Conservation (phyloP, 2,888 invertebrate genomes). For the Erynnis tages region DNA sequence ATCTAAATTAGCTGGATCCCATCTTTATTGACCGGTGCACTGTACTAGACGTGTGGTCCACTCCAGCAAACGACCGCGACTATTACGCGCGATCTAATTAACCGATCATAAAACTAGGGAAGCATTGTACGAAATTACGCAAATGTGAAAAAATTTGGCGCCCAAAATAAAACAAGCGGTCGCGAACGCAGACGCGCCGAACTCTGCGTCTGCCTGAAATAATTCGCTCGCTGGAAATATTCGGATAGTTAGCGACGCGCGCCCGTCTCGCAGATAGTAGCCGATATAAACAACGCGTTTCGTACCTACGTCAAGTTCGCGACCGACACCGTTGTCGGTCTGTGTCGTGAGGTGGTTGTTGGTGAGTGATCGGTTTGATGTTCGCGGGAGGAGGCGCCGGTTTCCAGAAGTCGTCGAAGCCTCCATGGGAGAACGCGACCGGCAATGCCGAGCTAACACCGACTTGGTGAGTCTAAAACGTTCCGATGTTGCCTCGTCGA, state of each 20-base stretch:
- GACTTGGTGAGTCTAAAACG: constrained; percentile 60
- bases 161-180: constrained; percentile 54
- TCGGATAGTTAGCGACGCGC: constrained; percentile 37
- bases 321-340: neutral
- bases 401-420: constrained; percentile 70
- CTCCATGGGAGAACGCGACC: constrained; percentile 63
- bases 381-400: constrained; percentile 73
- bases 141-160: constrained; percentile 46
- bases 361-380: constrained; percentile 46
- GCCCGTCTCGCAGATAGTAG: constrained; percentile 30
- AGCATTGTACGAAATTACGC: constrained; percentile 47
- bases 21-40: constrained; percentile 6
- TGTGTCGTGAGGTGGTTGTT: neutral
- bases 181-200: constrained; percentile 45
- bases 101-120: constrained; percentile 41
- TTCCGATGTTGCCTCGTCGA: neutral
- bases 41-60: constrained; percentile 17
- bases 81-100: constrained; percentile 37
- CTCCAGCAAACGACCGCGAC: constrained; percentile 29
- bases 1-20: constrained; percentile 35
- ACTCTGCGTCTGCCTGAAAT: constrained; percentile 26
- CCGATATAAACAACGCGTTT: constrained; percentile 40
- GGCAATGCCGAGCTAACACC: constrained; percentile 50
- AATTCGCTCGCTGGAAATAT: constrained; percentile 42
- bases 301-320: constrained; percentile 24